A percentile compares a stretch with the other conserved stretches of the same genome.
Conservation (phyloP, 2,888 invertebrate species). For the Meteorus cinctellus region DNA sequence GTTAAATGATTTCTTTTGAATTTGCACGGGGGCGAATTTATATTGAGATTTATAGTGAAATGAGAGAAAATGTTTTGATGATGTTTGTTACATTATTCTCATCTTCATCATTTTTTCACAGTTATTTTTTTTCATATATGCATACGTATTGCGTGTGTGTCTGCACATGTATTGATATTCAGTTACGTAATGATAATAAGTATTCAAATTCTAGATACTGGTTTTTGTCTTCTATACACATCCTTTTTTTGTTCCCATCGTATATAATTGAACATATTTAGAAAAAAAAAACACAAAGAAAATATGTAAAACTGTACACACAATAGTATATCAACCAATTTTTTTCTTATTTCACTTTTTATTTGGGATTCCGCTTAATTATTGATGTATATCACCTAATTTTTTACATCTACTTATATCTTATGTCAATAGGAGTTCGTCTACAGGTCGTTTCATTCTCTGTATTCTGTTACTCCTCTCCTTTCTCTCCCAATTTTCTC, state of each 20-base stretch:
- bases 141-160: constrained; percentile 35
- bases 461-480: background rate
- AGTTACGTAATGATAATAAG: background rate
- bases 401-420: constrained; percentile 43
- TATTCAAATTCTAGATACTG: constrained; percentile 36
- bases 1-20: background rate
- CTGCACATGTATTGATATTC: constrained; percentile 37
- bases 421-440: constrained; percentile 49
- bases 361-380: constrained; percentile 34
- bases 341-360: constrained; percentile 21
- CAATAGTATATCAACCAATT: constrained; percentile 47
- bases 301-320: constrained; percentile 63
- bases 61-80: background rate
- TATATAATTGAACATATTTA: constrained; percentile 68
- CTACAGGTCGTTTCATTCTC: constrained; percentile 39
- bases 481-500: constrained; percentile 27
- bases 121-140: constrained; percentile 13
- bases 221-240: constrained; percentile 58
- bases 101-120: background rate
- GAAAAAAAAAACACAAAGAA: background rate
- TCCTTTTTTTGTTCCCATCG: constrained; percentile 65
- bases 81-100: background rate
- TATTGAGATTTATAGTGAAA: background rate
- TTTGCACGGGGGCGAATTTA: background rate
- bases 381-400: constrained; percentile 29